These are phyloP conservation scores for Drosophila nigricruria DNA, from an alignment of 2,888 invertebrate species.

Conservation along the genomic window DNA sequence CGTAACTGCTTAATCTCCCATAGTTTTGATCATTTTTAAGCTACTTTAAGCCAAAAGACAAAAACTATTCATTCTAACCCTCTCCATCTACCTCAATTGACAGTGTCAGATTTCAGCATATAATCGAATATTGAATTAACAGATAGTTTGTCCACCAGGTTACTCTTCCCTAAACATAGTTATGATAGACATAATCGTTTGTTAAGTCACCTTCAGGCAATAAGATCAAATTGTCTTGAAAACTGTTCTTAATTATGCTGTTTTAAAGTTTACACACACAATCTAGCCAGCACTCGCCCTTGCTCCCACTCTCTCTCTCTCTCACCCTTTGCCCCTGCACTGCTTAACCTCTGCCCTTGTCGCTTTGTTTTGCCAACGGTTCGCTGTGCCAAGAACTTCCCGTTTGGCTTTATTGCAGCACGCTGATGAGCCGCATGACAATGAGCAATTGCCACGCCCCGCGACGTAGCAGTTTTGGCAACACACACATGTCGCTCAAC, in stretches of 20 bases:
- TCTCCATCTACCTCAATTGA: too few relatives aligned
- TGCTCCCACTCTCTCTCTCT: not conserved
- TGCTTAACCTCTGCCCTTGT: slow-evolving; percentile 17
- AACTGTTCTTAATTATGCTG: slow-evolving; percentile 4
- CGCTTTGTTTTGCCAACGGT: slow-evolving; percentile 46
- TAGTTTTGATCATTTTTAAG: too few relatives aligned
- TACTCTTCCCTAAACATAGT: too few relatives aligned
- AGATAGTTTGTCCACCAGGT: too few relatives aligned
- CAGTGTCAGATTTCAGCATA: too few relatives aligned
- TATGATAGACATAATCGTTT: too few relatives aligned
- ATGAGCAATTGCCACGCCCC: slow-evolving; percentile 58
- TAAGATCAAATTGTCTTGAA: not conserved
- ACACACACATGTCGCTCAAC: slow-evolving; percentile 33
- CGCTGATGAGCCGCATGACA: slow-evolving; percentile 65
- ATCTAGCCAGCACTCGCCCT: not conserved
- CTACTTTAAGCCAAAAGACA: too few relatives aligned
- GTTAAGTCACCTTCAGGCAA: too few relatives aligned
- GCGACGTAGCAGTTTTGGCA: slow-evolving; percentile 31
- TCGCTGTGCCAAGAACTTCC: slow-evolving; percentile 34
- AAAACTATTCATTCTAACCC: too few relatives aligned
- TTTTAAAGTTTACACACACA: not conserved
- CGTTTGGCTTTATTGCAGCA: slow-evolving; percentile 45
- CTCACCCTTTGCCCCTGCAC: not conserved
- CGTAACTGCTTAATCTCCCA: too few relatives aligned
- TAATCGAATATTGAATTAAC: too few relatives aligned